These are phyloP conservation scores for Achatina immaculata DNA, from an alignment of 1,140 invertebrate species.

Conservation along the genomic window DNA sequence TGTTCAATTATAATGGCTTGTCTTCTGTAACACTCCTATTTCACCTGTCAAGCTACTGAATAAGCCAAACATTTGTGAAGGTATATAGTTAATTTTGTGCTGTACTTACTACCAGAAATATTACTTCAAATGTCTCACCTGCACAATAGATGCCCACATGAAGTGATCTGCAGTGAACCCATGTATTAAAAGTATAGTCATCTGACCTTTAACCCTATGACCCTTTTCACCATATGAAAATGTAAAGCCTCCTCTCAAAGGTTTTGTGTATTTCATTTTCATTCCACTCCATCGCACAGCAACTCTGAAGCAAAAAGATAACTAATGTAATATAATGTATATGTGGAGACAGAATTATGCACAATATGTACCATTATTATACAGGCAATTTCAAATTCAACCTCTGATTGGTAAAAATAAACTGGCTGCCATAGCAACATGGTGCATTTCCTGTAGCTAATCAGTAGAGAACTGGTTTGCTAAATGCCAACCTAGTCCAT, in stretches of 20 bases:
- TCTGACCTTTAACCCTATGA: slow-evolving; percentile 40
- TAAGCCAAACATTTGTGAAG: too few species aligned
- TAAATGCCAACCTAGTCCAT: not conserved
- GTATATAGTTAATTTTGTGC: too few species aligned
- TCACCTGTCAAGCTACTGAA: too few species aligned
- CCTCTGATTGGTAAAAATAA: too few species aligned
- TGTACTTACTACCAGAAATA: too few species aligned
- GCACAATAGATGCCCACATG: slow-evolving; percentile 61
- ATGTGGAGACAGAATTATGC: not conserved
- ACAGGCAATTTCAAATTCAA: not conserved
- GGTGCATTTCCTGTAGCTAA: not conserved
- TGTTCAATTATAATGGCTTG: too few species aligned
- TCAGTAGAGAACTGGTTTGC: not conserved
- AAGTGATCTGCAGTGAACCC: slow-evolving; percentile 64
- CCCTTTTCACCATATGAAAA: slow-evolving; percentile 63
- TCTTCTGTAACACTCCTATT: too few species aligned
- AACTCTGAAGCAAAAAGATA: slow-evolving; percentile 39
- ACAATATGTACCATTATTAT: not conserved
- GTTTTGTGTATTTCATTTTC: slow-evolving; percentile 52
- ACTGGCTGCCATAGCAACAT: too few species aligned
- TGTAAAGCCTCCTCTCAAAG: slow-evolving; percentile 42
- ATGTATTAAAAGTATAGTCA: slow-evolving; percentile 60
- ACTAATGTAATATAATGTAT: not conserved
- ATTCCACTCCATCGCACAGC: slow-evolving; percentile 60
- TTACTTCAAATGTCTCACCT: slow-evolving; percentile 48